phyloP scores from a whole-genome alignment of 2,888 invertebrate species.

The Chesias legatella region DNA sequence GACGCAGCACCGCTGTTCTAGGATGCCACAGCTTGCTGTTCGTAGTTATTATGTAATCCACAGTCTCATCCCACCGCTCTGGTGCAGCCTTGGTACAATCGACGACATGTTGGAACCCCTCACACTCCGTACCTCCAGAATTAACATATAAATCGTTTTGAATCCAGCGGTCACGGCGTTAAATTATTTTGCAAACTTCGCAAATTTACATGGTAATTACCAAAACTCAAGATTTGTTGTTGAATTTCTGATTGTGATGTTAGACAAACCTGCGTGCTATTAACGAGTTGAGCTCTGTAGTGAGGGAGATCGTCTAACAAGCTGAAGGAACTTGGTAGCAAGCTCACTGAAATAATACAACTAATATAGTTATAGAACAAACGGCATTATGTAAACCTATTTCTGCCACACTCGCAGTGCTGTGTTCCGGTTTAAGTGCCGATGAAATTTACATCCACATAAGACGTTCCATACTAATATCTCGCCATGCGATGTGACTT shows the following conservation, averaged over 20 bases:
- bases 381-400: too few relatives aligned
- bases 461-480: too few relatives aligned
- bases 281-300: conserved; percentile 60
- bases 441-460: too few relatives aligned
- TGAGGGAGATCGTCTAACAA: conserved; percentile 15
- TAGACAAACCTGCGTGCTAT: conserved; percentile 61
- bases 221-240: conserved; percentile 79
- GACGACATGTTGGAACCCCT: conserved; percentile 20
- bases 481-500: too few relatives aligned
- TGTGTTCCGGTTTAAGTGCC: too few relatives aligned
- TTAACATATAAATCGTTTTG: conserved; percentile 80
- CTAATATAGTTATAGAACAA: too few relatives aligned
- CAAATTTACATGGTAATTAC: conserved; percentile 79
- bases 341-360: too few relatives aligned
- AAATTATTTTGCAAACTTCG: conserved; percentile 79
- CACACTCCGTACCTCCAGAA: conserved; percentile 67
- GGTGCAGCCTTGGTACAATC: conserved; percentile 17
- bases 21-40: too few relatives aligned
- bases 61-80: not conserved
- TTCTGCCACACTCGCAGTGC: too few relatives aligned
- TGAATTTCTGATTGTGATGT: conserved; percentile 70
- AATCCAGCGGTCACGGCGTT: conserved; percentile 72
- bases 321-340: too few relatives aligned
- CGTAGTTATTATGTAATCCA: not conserved
- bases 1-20: too few relatives aligned